These are phyloP conservation scores for Hedychridium roseum DNA, from an alignment of 2,888 invertebrate genomes.

Conservation along the genomic window DNA sequence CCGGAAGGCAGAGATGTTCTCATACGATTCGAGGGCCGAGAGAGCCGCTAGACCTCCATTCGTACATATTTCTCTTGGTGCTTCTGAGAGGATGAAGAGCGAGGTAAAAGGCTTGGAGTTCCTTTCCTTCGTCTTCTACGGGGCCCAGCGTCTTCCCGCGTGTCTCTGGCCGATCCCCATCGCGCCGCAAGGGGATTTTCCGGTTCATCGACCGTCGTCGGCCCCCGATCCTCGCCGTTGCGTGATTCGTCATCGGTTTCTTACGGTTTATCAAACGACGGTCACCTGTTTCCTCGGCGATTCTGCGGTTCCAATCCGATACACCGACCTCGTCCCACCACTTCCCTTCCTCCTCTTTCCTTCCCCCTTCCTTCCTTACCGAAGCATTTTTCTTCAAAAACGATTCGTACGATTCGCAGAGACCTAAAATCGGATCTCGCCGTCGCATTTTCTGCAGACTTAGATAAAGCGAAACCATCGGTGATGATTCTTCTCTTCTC, in stretches of 20 bases:
- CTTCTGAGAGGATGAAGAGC: neutral
- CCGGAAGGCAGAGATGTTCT: slow-evolving; percentile 33
- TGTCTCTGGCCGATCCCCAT: neutral
- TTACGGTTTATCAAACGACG: neutral
- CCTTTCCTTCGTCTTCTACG: neutral
- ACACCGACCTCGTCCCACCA: neutral
- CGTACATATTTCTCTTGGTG: neutral
- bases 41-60: too few species aligned
- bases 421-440: too few species aligned
- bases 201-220: slow-evolving; percentile 4
- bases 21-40: slow-evolving; percentile 32
- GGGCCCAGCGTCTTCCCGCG: neutral
- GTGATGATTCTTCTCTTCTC: too few species aligned
- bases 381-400: neutral
- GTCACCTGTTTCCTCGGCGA: neutral
- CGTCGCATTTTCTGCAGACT: too few species aligned
- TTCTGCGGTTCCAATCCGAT: slow-evolving; percentile 4
- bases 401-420: too few species aligned
- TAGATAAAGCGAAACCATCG: too few species aligned
- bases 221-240: neutral
- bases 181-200: slow-evolving; percentile 6
- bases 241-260: slow-evolving; percentile 4
- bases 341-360: neutral
- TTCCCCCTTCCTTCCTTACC: neutral
- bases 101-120: neutral